Evolutionary conservation across 2,113 vertebrate genomes (phyloP), one percentile per base, ranked within the genome.

Genomic region (Nyctibius bracteatus): DNA sequence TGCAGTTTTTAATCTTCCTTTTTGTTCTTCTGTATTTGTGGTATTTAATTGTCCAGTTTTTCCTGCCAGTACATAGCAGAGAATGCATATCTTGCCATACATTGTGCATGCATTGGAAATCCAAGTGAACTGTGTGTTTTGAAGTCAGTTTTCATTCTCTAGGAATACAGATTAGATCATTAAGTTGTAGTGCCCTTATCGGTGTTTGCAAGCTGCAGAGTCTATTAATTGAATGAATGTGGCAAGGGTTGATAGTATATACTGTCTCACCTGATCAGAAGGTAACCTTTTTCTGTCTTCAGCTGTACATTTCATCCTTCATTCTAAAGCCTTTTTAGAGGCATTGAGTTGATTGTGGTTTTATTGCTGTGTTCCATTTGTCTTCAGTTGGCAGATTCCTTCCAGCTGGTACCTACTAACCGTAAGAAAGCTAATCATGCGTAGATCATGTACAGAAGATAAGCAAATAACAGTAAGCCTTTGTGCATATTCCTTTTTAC

Each of bases 141-240:
- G 49, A 92, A 58, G 59, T 90, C 54, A 92, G 44, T 43, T 81
- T 97, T 71, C 14, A 41, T 95, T 92, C 81, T 87, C 52, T 89
- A 70, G 86, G 94, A 97, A 95, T 97, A 95, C 62, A 97, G 95
- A 98, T 98, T 86, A 96, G 86, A 95, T 97, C 87, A 94, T 98
- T 97, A 97, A 92, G 33, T 96, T 96, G 47, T 75, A 68, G 51
- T 35, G 33, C 65, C 87, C 87, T 97, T 97, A 97, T 90, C 92
- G 19, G 86, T 71, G 86, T 97, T 97, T 96, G 66, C 93, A 96
- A 96, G 93, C 57, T 86, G 78, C 93, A 84, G 88, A 92, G 67
- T 96, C 83, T 95, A 4, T 97, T 98, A 97, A 96, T 89, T 97
- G 96, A 92, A 92, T 35, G 59, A 91, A 70, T 66, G 54, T 83